Base-by-base conservation (phyloP, 2,113 vertebrate species). In the Pleuronectes platessa region DNA sequence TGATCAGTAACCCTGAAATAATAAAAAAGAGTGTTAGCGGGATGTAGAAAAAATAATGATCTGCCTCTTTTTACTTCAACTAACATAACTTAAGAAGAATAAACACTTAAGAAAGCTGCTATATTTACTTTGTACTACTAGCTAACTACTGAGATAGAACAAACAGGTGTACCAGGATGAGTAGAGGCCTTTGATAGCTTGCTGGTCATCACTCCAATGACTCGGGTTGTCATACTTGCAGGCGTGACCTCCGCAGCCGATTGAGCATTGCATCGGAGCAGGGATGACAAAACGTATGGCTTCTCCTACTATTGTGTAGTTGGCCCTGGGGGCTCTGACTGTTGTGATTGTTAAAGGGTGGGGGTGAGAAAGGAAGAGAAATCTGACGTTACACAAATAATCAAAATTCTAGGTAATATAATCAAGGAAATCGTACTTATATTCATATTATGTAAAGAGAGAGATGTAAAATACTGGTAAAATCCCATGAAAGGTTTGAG, bases 201-300 rank as follows among this genome's bases (percentile, higher is more conserved):
- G 97, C 14, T 97, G 93, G 70, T 96, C 93, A 9, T 96, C 95
- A 0, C 93, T 95, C 97, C 97, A 98, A 68, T 93, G 93, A 24
- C 88, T 73, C 0, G 97, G 96, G 69, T 96, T 97, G 83, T 99
- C 97, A 2, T 98, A 99, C 87, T 98, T 99, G 96, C 97, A 99
- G 1, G 92, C 91, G 55, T 91, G 95, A 3, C 97, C 97, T 2
- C 97, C 96, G 27, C 97, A 99, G 0, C 96, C 95, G 76, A 98
- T 92, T 0, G 96, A 98, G 68, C 97, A 99, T 54, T 97, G 97
- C 95, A 98, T 75, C 72, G 95, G 93, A 21, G 91, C 94, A 0
- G 97, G 97, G 61, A 99, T 94, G 64, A 97, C 95, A 40, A 95
- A 92, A 12, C 97, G 95, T 47, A 99, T 92, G 3, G 92, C 95